Base-by-base conservation (phyloP, 2,113 vertebrate species). In the Accipiter virgatus region DNA sequence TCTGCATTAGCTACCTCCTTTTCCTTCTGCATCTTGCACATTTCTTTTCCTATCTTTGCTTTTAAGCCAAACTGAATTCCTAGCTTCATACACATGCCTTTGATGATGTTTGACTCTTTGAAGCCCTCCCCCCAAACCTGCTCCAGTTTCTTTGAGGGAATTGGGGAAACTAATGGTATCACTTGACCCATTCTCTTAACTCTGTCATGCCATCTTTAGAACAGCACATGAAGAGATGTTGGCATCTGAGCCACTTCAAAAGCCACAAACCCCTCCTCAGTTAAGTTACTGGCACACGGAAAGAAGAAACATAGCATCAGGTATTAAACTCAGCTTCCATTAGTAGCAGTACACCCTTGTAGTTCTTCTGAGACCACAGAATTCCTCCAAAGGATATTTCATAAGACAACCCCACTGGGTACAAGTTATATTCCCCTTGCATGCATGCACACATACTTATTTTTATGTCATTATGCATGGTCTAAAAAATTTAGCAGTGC, bases 21-120 rank as follows among this genome's bases (percentile, higher is more conserved):
- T 87, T 53, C 59, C 38, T 38, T 89, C 65, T 48, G 45, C 45
- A 31, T 53, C 48, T 58, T 65, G 32, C 27, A 45, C 59, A 16
- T 73, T 86, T 73, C 58, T 94, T 58, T 88, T 65, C 59, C 63
- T 84, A 10, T 42, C 55, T 78, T 84, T 81, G 9, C 65, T 88
- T 96, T 94, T 56, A 87, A 91, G 79, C 50, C 36, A 52, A 89
- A 91, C 59, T 81, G 82, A 94, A 84, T 94, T 91, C 55, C 61
- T 85, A 71, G 55, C 42, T 87, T 87, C 38, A 27, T 74, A 42
- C 50, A 45, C n/a, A 20, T 70, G 27, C 38, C 50, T 95, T 93
- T 93, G 90, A 95, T 89, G 74, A 21, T 78, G 27, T 77, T 58
- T 79, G 73, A 91, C 19, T 72, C 72, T 97, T 93, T 97, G 77